Evolutionary conservation across 2,888 invertebrate genomes (phyloP), one percentile per base, ranked within the genome.

Genomic region (Fissipunctia ypsillon): DNA sequence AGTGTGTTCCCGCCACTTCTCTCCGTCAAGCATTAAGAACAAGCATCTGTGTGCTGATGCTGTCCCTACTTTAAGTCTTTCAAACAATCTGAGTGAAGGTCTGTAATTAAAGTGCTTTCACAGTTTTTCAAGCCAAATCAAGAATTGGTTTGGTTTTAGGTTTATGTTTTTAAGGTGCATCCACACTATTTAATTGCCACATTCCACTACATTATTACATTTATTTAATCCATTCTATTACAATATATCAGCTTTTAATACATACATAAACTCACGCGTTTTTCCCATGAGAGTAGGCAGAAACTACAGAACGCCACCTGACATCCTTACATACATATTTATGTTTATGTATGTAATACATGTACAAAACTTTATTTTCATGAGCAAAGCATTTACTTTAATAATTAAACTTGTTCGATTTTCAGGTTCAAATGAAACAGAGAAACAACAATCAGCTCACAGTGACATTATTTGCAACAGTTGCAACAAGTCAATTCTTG

Each of bases 391-490:
- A 63, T 31, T 28, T 61, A 43, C 7, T 31, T 14, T 31, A 45
- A n/a, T n/a, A 31, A 31, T 16, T 16, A 48, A 64, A 28, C 22
- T 2, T 16, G 10, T 16, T 10, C 31, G 1, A 14, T 64, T 60
- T 52, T 52, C 82, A 69, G 80, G 87, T 78, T 74, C 76, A 81
- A 89, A 86, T 50, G 85, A 84, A 19, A 87, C 89, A 1, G 78
- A 82, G 3, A 88, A 87, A 12, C 80, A 84, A 25, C 66, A 66
- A 19, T 31, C 48, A 9, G 82, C 84, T 0, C 88, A 98, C 88
- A 88, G 91, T 0, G 96, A 96, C 12, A 96, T 99, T 0, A 90
- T 96, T 3, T 99, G 99, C 89, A 98, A 99, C 91, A 97, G 95
- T 25, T 99, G 99, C 88, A 94, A 97, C 0, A 92, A 93, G 0